These are phyloP conservation scores for Poeciliopsis infans DNA, from an alignment of 2,797 vertebrate genomes.

Conservation along the genomic window DNA sequence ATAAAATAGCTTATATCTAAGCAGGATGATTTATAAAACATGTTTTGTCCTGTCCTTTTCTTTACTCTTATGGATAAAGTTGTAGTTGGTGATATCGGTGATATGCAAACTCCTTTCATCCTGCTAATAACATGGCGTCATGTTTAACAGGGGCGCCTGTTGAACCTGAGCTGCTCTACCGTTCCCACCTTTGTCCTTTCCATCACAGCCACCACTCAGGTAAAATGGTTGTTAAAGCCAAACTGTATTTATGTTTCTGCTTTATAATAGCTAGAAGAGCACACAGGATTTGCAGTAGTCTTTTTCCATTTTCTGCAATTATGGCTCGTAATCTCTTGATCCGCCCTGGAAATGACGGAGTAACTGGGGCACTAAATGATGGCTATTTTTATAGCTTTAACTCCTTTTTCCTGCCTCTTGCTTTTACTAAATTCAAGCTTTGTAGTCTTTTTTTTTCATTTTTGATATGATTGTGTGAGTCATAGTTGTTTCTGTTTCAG, in stretches of 20 bases:
- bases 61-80: not conserved
- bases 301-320: conserved; percentile 17
- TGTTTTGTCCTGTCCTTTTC: not conserved
- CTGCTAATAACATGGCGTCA: conserved; percentile 8
- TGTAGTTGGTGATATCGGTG: not conserved
- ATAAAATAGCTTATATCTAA: not conserved
- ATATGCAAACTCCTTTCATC: not conserved
- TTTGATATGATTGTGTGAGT: not conserved
- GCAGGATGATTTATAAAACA: not conserved
- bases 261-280: conserved; percentile 1
- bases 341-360: conserved; percentile 23
- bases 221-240: conserved; percentile 52
- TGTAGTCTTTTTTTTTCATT: not conserved
- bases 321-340: conserved; percentile 16
- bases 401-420: not conserved
- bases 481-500: conserved; percentile 67
- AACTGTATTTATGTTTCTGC: not conserved
- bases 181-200: conserved; percentile 95
- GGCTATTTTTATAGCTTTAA: conserved; percentile 2
- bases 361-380: not conserved
- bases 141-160: conserved; percentile 88
- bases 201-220: conserved; percentile 96
- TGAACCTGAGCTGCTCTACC: conserved; percentile 96
- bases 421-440: conserved; percentile 3
- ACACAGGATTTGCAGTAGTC: not conserved